Conservation (phyloP, 2,888 invertebrate species). For the Liposcelis brunnea region DNA sequence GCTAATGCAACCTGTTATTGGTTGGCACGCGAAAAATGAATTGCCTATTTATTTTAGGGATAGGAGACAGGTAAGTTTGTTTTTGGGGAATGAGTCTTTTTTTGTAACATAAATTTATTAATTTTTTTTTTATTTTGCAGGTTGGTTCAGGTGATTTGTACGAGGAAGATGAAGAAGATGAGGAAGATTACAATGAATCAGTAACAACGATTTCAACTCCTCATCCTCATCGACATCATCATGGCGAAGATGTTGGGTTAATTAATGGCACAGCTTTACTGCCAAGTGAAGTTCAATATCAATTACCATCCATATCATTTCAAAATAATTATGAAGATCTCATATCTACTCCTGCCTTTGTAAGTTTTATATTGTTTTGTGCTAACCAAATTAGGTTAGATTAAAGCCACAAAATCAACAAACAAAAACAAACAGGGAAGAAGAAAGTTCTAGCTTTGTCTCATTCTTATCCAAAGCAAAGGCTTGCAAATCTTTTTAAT, state of each 20-base stretch:
- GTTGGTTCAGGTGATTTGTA: conserved; percentile 16
- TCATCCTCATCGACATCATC: conserved; percentile 31
- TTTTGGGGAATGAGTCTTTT: conserved; percentile 12
- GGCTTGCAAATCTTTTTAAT: too few relatives aligned
- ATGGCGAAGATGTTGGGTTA: conserved; percentile 23
- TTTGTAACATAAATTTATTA: not conserved
- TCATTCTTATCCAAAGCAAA: too few relatives aligned
- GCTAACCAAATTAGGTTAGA: too few relatives aligned
- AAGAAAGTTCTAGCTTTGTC: too few relatives aligned
- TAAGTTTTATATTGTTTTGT: not conserved
- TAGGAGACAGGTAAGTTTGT: conserved; percentile 21
- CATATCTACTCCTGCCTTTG: conserved; percentile 4
- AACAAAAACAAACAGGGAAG: too few relatives aligned
- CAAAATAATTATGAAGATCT: conserved; percentile 24
- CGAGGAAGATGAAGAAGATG: conserved; percentile 20
- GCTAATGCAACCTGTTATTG: conserved; percentile 46
- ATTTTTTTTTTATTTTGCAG: too few relatives aligned
- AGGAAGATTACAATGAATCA: conserved; percentile 25
- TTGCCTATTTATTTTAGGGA: conserved; percentile 24
- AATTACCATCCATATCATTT: conserved; percentile 11
- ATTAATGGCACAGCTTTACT: conserved; percentile 15
- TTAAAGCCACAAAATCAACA: too few relatives aligned
- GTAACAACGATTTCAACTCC: conserved; percentile 15
- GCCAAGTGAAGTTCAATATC: conserved; percentile 12
- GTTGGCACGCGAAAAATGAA: conserved; percentile 44